phyloP scores from a whole-genome alignment of 2,888 invertebrate genomes.

The Dynastes grantii region DNA sequence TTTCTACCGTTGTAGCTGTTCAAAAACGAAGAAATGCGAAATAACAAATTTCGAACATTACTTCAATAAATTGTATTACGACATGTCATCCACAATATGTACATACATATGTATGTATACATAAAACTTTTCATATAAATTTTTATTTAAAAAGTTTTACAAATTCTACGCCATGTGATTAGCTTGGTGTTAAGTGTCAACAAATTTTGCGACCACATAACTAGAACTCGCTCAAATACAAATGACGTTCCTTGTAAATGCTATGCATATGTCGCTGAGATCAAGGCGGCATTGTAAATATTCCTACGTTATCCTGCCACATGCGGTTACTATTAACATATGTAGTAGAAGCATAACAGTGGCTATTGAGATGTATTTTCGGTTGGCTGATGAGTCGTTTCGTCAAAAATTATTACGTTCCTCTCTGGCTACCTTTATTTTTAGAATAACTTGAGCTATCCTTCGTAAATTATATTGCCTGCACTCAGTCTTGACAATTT shows the following conservation, averaged over 20 bases:
- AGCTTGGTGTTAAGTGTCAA: slow-evolving; percentile 37
- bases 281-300: slow-evolving; percentile 59
- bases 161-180: not conserved
- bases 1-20: too few species aligned
- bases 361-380: slow-evolving; percentile 58
- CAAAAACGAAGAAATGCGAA: too few species aligned
- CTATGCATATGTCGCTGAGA: slow-evolving; percentile 55
- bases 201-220: slow-evolving; percentile 46
- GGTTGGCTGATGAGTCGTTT: slow-evolving; percentile 50
- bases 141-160: not conserved
- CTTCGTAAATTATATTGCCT: not conserved
- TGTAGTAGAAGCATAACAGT: slow-evolving; percentile 55
- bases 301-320: slow-evolving; percentile 54
- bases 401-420: slow-evolving; percentile 49
- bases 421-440: slow-evolving; percentile 28
- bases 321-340: slow-evolving; percentile 56
- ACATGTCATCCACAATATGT: too few species aligned
- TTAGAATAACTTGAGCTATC: slow-evolving; percentile 12
- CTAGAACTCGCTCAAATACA: slow-evolving; percentile 41
- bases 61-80: too few species aligned
- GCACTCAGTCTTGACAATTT: not conserved
- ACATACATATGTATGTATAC: too few species aligned
- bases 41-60: too few species aligned
- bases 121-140: too few species aligned
- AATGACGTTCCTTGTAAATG: slow-evolving; percentile 54